phyloP scores from a whole-genome alignment of 2,113 vertebrate species.

The Kryptolebias marmoratus region DNA sequence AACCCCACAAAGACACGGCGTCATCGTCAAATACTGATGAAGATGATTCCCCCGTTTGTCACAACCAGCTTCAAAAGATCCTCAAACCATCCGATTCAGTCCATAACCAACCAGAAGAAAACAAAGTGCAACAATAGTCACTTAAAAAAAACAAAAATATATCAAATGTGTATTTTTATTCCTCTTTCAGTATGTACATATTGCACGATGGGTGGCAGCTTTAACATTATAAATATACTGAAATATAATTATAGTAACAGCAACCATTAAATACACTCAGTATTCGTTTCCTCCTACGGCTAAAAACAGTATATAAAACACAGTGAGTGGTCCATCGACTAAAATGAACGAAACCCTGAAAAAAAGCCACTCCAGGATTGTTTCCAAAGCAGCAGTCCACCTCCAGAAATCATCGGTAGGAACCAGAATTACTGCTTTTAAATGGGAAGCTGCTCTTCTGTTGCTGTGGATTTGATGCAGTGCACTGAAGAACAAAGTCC shows the following conservation, averaged over 20 bases:
- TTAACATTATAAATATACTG: conserved; percentile 45
- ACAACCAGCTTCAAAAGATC: not conserved
- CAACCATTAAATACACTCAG: conserved; percentile 13
- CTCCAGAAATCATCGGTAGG: not conserved
- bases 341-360: not conserved
- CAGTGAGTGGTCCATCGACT: not conserved
- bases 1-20: not conserved
- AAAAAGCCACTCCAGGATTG: not conserved
- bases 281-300: not conserved
- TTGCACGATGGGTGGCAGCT: conserved; percentile 39
- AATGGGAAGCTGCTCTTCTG: not conserved
- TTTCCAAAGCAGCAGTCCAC: not conserved
- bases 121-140: not conserved
- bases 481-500: not conserved
- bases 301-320: not conserved
- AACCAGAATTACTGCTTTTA: not conserved
- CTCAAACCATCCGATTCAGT: not conserved
- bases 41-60: not conserved
- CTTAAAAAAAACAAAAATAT: not conserved
- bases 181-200: conserved; percentile 48
- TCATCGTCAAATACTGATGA: not conserved
- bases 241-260: conserved; percentile 12
- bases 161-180: conserved; percentile 34
- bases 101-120: not conserved
- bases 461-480: too few species aligned